Base-by-base conservation (phyloP, 1,140 invertebrate genomes). In the Tetramorium alpestre region DNA sequence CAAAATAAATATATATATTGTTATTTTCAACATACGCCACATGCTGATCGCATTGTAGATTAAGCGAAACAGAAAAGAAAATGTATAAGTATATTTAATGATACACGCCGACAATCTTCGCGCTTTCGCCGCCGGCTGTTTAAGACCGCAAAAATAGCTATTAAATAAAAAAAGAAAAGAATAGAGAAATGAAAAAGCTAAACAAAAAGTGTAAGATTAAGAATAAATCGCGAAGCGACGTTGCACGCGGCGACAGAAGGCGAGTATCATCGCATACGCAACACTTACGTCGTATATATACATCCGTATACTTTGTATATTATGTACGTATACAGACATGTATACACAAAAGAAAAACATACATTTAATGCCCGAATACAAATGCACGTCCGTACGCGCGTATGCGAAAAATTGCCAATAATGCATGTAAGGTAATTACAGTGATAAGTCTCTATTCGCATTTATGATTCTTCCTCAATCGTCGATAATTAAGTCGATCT, bases 1-100 rank as follows among this genome's bases (percentile, higher is more conserved):
- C 90, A 92, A 92, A 92, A 92, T 92, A 92, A 91, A 92, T 92
- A 92, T 86, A 92, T 91, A 58, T 91, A 91, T 92, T 92, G 80
- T 91, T 91, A 91, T 86, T 88, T 75, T 85, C 58, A 86, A 91
- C 91, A 91, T 91, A 91, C 60, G 88, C 82, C 90, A 89, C 90
- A 92, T 92, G 86, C 90, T 91, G 75, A 90, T 80, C 70, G 82
- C 72, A 41, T 58, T 78, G 67, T 80, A 85, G 82, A 82, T 73
- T 44, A 80, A 85, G 80, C 64, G 16, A 84, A 89, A 87, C 82
- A 76, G 56, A 85, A 85, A 89, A 86, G 49, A 70, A 80, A 84
- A 85, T 69, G 58, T 64, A 84, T 70, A 81, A 60, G 49, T 65
- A 84, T 84, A 73, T 28, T 84, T 58, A 67, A 78, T 25, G 69